Conservation (phyloP, 2,797 vertebrate genomes). For the Coregonus ussuriensis region DNA sequence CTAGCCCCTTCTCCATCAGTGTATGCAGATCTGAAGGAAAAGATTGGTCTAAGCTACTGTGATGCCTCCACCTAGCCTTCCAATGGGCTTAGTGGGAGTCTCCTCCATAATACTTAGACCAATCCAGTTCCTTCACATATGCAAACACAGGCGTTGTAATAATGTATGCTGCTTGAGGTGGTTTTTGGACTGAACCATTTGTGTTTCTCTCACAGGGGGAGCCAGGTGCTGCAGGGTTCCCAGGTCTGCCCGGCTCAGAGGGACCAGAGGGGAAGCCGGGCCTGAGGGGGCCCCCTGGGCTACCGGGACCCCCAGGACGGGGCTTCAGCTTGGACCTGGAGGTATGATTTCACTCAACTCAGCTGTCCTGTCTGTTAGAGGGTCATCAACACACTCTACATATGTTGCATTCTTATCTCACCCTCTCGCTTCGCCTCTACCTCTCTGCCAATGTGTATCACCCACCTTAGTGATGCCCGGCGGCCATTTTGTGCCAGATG, state of each 20-base stretch:
- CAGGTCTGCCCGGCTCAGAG: slow-evolving; percentile 79
- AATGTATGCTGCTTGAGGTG: background rate
- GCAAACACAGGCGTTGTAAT: background rate
- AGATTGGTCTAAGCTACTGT: background rate
- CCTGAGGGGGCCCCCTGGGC: slow-evolving; percentile 79
- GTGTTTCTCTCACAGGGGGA: slow-evolving; percentile 77
- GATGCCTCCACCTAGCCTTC: background rate
- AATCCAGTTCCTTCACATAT: background rate
- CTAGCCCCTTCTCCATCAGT: background rate
- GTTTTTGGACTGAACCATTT: background rate
- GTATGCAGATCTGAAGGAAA: background rate
- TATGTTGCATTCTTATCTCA: too few relatives aligned
- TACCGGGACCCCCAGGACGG: slow-evolving; percentile 79
- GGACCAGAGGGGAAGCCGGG: slow-evolving; percentile 83
- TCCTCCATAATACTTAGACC: background rate
- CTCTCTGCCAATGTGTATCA: too few relatives aligned
- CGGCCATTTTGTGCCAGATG: too few relatives aligned
- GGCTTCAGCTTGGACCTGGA: slow-evolving; percentile 73
- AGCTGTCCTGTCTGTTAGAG: background rate
- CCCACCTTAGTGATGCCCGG: too few relatives aligned
- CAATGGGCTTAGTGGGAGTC: too few relatives aligned
- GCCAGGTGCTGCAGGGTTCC: slow-evolving; percentile 78
- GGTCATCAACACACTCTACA: background rate
- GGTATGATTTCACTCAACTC: slow-evolving; percentile 65
- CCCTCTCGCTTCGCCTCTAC: too few relatives aligned